Evolutionary conservation across 1,140 invertebrate species (phyloP), one percentile per base, ranked within the genome.

Genomic region (Drosophila setifemur): DNA sequence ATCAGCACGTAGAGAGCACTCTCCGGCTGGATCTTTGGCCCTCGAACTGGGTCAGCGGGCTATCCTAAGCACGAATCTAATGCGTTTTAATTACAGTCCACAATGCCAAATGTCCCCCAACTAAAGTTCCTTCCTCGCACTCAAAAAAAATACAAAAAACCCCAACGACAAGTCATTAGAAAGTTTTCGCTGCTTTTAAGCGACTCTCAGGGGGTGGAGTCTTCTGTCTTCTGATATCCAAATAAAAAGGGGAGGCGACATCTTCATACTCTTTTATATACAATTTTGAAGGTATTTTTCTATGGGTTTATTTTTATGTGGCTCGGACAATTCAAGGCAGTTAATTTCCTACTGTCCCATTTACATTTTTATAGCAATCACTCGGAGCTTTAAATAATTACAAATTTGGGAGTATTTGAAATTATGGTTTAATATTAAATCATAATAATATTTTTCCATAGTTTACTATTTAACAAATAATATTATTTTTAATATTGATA

Each of bases 21-120:
- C 45, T 50, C 31, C 44, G 66, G 37, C 50, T n/a, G n/a, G n/a
- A n/a, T 53, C 29, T 39, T 21, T 28, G 33, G 45, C n/a, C 69
- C 66, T 57, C 43, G 73, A 73, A 66, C 45, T 73, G 58, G 70
- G 70, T 73, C 69, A 73, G 11, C 44, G 49, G 49, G 50, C 44
- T 67, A 67, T 67, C 53, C 68, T 19, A 64, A 54, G 39, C 14
- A 55, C 44, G 37, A 66, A 73, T 72, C 67, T 71, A 69, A 69
- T 69, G 61, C 40, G 40, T 45, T 69, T 69, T 69, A 69, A 70
- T 69, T 67, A 57, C 63, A 37, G 9, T n/a, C 2, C 12, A n/a
- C 48, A 42, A 42, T 9, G 42, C 60, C 6, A 48, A 49, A 25
- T 64, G 33, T 63, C 42, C 60, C n/a, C 16, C 31, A 18, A 31